Base-by-base conservation (phyloP, 2,888 invertebrate genomes). In the Epirrita christyi region DNA sequence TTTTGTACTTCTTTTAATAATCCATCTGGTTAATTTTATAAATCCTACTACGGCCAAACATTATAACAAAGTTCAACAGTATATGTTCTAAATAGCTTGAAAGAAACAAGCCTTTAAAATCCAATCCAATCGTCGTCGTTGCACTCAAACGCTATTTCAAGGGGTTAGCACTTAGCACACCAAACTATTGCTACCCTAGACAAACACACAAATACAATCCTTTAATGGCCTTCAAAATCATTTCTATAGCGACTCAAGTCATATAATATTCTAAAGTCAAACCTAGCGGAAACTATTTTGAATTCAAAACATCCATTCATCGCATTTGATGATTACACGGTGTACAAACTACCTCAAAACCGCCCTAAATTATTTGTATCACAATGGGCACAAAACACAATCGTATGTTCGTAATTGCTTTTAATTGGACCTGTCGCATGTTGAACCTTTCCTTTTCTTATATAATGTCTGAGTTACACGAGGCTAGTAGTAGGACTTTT, bases 391-490 rank as follows among this genome's bases (percentile, higher is more conserved):
- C 65, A 65, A 65, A 68, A 73, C 70, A 74, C 76, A 75, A 77
- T 77, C 67, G 66, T 69, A 68, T 67, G 9, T 32, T 60, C 53
- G 49, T 81, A 81, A 82, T 81, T 75, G 73, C 62, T 73, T 81
- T 78, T 83, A 84, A 85, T 83, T 84, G 80, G 66, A 72, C 66
- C 69, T 76, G 76, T 76, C 76, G 73, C 71, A 73, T 80, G 56
- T 78, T 72, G 74, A 69, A 70, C 68, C 65, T 73, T 70, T 65
- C 55, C 59, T 70, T 65, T 50, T 36, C 45, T 45, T 43, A 10
- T 21, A 11, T 27, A 43, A 44, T 13, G 38, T 7, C 1, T 5
- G 38, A 38, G 1, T 38, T 2, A 38, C 38, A 38, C 14, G 13
- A 11, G 14, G 14, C 3, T 14, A 38, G 8, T 32, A n/a, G n/a